Evolutionary conservation across 2,888 invertebrate species (phyloP), one percentile per base, ranked within the genome.

Genomic region (Cheilosia variabilis): DNA sequence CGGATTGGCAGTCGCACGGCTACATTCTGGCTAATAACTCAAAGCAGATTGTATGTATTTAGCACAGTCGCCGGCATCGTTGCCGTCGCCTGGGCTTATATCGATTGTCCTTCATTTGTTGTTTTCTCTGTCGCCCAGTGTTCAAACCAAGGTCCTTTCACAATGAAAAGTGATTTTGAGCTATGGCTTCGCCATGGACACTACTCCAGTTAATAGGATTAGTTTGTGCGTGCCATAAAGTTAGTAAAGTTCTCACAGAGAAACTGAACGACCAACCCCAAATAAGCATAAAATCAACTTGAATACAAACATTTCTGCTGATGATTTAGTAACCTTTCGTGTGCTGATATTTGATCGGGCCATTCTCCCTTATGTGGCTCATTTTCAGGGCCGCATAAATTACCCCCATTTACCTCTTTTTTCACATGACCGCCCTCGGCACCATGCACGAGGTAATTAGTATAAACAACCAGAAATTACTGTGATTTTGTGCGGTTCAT

Each of bases 371-470:
- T 45, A 57, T 69, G 47, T 31, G 69, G 45, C 45, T 45, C 57
- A 57, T 69, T 55, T 69, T 57, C 69, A 69, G 45, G 69, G 69
- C 47, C 71, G 50, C 58, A 60, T 71, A 60, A 60, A 60, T 71
- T 53, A 50, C 58, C 37, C 24, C 6, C 2, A 4, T 24, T 31
- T 41, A n/a, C 2, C 5, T 50, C 41, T 50, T 58, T 66, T 73
- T 62, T 27, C 60, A 41, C 75, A 75, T 43, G 68, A 53, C 60
- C 55, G 62, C 60, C 53, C 60, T 50, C 31, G 10, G 68, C 47
- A 73, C 43, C 57, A 52, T 45, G 45, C 41, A 60, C 55, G 73
- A 60, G 58, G 47, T 82, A 77, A 82, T 82, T 82, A 82, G 71
- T 72, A 66, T 47, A 71, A 76, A 76, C 43, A 69, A 52, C 43